These are phyloP conservation scores for Phrynocephalus versicolor DNA, from an alignment of 2,113 vertebrate species.

Conservation along the genomic window DNA sequence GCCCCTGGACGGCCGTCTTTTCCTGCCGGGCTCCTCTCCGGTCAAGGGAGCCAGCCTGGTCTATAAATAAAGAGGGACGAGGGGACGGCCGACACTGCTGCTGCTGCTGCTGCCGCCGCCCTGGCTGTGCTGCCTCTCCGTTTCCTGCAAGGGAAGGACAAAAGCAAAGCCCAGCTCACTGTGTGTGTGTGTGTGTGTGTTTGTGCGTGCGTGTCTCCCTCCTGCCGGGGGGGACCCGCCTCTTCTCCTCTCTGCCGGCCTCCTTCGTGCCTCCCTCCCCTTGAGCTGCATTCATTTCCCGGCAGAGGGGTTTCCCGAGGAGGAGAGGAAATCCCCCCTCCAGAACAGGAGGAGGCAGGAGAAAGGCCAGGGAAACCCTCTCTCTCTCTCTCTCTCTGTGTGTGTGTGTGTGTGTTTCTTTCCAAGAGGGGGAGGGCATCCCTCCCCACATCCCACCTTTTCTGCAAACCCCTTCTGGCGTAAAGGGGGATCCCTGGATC, in stretches of 20 bases:
- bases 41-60: not conserved
- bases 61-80: slow-evolving; percentile 7
- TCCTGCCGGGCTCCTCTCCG: no score
- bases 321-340: not conserved
- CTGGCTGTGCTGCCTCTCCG: not conserved
- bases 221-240: no score
- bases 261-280: not conserved
- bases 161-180: not conserved
- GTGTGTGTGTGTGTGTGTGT: no score
- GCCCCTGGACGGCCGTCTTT: not conserved
- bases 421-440: no score
- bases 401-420: no score
- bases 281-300: not conserved
- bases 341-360: not conserved
- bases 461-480: no score
- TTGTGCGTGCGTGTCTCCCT: no score
- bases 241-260: not conserved
- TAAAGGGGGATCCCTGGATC: no score
- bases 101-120: not conserved
- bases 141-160: not conserved
- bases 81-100: no score
- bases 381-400: no score
- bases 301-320: not conserved
- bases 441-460: no score
- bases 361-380: not conserved